A percentile compares a stretch with the other conserved stretches of the same genome.
Conservation (phyloP, 1,140 invertebrate genomes). For the Heliconius hewitsoni region DNA sequence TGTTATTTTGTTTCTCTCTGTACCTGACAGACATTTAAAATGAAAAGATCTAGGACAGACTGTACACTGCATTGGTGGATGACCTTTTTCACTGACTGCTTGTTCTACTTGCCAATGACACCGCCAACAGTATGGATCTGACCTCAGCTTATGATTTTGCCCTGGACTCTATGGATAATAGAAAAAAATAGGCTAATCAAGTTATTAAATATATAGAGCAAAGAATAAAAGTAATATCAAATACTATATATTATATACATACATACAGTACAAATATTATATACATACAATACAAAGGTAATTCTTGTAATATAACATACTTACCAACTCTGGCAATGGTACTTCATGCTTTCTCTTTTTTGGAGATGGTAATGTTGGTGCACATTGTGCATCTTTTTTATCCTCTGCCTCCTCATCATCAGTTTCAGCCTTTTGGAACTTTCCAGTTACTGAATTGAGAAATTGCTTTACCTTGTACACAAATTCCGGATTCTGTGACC, state of each 20-base stretch:
- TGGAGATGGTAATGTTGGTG: constrained; percentile 41
- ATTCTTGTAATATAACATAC: constrained; percentile 26
- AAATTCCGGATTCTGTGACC: constrained; percentile 83
- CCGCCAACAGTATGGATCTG: constrained; percentile 94
- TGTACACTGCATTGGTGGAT: constrained; percentile 84
- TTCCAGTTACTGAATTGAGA: constrained; percentile 75
- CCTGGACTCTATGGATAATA: constrained; percentile 24
- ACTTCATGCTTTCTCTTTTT: constrained; percentile 60
- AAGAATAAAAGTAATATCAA: no score
- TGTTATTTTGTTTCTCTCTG: constrained; percentile 76
- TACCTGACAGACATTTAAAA: constrained; percentile 85
- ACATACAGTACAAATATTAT: no score
- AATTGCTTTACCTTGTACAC: constrained; percentile 82
- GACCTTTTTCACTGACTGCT: constrained; percentile 69
- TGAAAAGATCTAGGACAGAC: constrained; percentile 94
- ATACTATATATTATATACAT: not conserved
- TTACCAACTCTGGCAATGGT: constrained; percentile 40
- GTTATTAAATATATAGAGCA: no score
- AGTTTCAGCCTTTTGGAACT: constrained; percentile 50
- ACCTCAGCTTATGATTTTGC: constrained; percentile 58
- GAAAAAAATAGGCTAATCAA: not conserved
- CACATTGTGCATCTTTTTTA: constrained; percentile 44
- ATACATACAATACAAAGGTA: no score
- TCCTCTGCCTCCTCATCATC: constrained; percentile 60
- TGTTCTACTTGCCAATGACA: constrained; percentile 87